A percentile compares a stretch with the other conserved stretches of the same genome.
phyloP scores from a whole-genome alignment of 2,113 vertebrate species.

The Eurypyga helias region DNA sequence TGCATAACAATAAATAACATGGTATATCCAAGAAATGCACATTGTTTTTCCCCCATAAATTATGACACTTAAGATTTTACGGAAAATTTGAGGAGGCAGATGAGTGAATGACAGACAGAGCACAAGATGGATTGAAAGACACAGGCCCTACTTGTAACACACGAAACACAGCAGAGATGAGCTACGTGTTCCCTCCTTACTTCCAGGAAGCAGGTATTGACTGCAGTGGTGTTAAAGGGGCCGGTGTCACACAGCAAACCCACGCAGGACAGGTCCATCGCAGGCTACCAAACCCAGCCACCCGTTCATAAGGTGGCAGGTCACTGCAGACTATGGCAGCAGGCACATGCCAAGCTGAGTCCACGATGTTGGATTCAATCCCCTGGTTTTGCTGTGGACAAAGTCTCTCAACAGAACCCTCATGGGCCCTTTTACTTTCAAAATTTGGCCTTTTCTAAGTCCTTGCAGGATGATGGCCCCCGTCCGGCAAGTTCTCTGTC shows the following conservation, averaged over 20 bases:
- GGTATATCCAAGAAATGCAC: neutral
- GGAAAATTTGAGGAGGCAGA: neutral
- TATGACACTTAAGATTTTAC: neutral
- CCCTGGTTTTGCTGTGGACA: neutral
- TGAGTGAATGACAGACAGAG: neutral
- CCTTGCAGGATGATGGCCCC: neutral
- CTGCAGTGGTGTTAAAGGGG: neutral
- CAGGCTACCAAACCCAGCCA: neutral
- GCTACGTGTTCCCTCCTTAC: neutral
- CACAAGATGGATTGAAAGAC: neutral
- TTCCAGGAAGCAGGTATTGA: neutral
- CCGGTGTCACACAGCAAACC: neutral
- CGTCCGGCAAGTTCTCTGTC: neutral
- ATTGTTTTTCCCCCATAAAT: neutral
- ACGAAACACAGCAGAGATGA: neutral
- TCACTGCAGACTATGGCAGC: neutral
- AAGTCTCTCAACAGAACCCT: neutral
- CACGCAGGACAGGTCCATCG: fast-evolving
- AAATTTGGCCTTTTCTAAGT: neutral
- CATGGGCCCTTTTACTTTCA: neutral
- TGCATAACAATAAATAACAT: neutral
- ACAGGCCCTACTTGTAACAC: neutral
- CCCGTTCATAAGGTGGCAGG: fast-evolving
- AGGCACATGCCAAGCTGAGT: neutral
- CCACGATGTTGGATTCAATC: fast-evolving